phyloP scores from a whole-genome alignment of 2,113 vertebrate genomes.

The Oryzias javanicus region DNA sequence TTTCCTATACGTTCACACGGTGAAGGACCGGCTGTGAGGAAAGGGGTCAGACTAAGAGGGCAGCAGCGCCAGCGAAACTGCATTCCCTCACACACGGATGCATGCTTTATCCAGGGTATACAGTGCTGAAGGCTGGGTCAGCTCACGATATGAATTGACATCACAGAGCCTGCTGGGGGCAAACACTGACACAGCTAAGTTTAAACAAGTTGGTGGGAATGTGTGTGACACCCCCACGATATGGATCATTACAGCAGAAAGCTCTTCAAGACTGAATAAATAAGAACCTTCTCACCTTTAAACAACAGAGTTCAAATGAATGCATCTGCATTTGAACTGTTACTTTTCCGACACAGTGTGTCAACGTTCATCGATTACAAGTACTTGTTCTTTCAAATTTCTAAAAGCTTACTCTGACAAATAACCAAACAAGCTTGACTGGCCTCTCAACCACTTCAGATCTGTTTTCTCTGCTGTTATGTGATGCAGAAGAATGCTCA shows the following conservation, averaged over 20 bases:
- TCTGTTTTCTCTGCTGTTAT: constrained; percentile 61
- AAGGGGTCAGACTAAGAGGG: constrained; percentile 68
- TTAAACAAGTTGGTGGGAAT: constrained; percentile 33
- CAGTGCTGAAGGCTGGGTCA: constrained; percentile 12
- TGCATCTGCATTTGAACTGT: constrained; percentile 16
- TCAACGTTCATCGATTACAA: background rate
- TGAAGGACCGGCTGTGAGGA: constrained; percentile 62
- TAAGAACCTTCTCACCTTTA: constrained; percentile 16
- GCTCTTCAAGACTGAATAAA: constrained; percentile 22
- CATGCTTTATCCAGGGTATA: constrained; percentile 16
- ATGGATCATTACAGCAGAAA: constrained; percentile 8
- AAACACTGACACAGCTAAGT: constrained; percentile 10
- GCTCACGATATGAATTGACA: constrained; percentile 29
- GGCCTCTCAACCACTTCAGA: constrained; percentile 45
- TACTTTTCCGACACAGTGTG: constrained; percentile 1
- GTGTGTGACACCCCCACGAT: constrained; percentile 8
- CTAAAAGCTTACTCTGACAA: constrained; percentile 13
- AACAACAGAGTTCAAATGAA: constrained; percentile 11
- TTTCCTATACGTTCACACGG: constrained; percentile 59
- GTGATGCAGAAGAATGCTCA: constrained; percentile 58
- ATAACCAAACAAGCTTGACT: constrained; percentile 33
- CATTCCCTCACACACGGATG: constrained; percentile 46
- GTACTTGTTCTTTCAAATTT: constrained; percentile 10
- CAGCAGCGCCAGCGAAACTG: constrained; percentile 46
- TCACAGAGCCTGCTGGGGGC: constrained; percentile 14